Evolutionary conservation across 2,797 vertebrate species (phyloP).

Genomic region (Chaetodon trifasciatus): DNA sequence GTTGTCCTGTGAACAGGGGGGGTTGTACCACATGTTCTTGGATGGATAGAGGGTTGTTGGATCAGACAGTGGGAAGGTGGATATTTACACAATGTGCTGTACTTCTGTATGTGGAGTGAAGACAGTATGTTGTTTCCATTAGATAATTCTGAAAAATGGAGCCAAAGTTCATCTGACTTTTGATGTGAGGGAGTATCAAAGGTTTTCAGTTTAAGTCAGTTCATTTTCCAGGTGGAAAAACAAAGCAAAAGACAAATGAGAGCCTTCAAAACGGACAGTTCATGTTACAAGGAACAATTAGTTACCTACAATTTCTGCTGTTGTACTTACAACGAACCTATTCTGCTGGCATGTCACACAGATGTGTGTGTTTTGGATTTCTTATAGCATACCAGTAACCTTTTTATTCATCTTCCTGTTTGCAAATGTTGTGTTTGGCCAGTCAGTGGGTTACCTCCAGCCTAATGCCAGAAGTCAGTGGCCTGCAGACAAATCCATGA

Average conservation of each 20-base stretch:
- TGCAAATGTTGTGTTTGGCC: conserved; percentile 61
- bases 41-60: conserved; percentile 40
- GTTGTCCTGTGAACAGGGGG: conserved; percentile 45
- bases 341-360: conserved; percentile 51
- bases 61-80: conserved; percentile 34
- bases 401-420: conserved; percentile 47
- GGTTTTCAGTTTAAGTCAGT: background rate
- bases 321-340: conserved; percentile 8
- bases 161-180: conserved; percentile 7
- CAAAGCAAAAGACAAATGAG: background rate
- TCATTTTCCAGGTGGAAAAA: background rate
- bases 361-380: conserved; percentile 66
- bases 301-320: background rate
- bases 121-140: conserved; percentile 17
- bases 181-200: conserved; percentile 11
- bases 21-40: conserved; percentile 48
- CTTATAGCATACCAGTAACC: conserved; percentile 27
- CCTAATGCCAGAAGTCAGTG: conserved; percentile 36
- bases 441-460: background rate
- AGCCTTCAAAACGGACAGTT: conserved; percentile 1
- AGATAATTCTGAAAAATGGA: conserved; percentile 5
- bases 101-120: conserved; percentile 9
- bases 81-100: conserved; percentile 26
- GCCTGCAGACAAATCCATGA: conserved; percentile 32
- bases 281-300: conserved; percentile 18